phyloP scores from a whole-genome alignment of 1,140 invertebrate species.

The Caenorhabditis brenneri region DNA sequence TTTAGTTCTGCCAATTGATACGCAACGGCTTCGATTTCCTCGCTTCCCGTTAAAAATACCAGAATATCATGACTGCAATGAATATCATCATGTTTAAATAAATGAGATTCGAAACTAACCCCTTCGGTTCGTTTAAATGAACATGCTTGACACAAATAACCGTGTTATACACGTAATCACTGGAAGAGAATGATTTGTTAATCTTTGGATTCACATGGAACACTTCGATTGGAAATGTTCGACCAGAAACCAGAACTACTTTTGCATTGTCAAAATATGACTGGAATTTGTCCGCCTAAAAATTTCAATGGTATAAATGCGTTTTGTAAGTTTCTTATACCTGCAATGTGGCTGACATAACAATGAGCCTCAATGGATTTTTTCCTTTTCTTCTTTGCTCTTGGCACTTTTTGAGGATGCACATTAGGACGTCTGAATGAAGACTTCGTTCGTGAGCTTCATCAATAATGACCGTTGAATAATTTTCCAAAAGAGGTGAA shows the following conservation, averaged over 20 bases:
- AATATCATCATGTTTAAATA: not conserved
- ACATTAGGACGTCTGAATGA: conserved; percentile 84
- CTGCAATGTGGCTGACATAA: conserved; percentile 95
- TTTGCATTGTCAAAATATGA: conserved; percentile 86
- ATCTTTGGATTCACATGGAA: conserved; percentile 39
- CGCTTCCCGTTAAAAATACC: conserved; percentile 96
- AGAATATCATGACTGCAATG: conserved; percentile 81
- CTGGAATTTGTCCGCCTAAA: conserved; percentile 39
- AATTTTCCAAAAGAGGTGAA: conserved; percentile 73
- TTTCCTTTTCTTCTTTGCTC: conserved; percentile 1
- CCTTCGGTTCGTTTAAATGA: conserved; percentile 77
- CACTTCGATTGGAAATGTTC: conserved; percentile 81
- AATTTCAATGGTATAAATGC: not conserved
- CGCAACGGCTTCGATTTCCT: conserved; percentile 91
- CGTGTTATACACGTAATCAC: conserved; percentile 80
- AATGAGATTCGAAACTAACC: conserved; percentile 44
- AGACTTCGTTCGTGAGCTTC: conserved; percentile 96
- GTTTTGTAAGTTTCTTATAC: conserved; percentile 84
- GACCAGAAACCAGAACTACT: conserved; percentile 86
- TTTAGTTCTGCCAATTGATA: conserved; percentile 79
- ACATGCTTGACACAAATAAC: conserved; percentile 89
- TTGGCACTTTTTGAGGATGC: conserved; percentile 13
- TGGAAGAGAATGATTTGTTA: conserved; percentile 69
- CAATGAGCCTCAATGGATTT: conserved; percentile 76
- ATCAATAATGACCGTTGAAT: conserved; percentile 88